A percentile compares a stretch with the other conserved stretches of the same genome.
Conservation (phyloP, 2,888 invertebrate genomes). For the Chelonus formosanus region DNA sequence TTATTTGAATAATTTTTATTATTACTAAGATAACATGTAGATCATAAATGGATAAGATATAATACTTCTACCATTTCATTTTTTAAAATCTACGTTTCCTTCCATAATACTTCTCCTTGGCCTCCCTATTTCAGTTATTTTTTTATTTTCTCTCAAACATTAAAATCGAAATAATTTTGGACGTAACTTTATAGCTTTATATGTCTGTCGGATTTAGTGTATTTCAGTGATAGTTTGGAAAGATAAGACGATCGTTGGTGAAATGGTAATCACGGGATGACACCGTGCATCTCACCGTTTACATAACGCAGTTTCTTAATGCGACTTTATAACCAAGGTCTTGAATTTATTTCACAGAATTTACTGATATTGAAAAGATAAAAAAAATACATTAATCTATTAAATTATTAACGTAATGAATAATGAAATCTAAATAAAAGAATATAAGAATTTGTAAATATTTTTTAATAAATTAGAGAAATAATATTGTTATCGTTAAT, state of each 20-base stretch:
- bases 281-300: constrained; percentile 13
- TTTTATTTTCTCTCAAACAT: background rate
- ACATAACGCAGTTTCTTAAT: constrained; percentile 15
- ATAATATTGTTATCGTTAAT: background rate
- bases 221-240: constrained; percentile 7
- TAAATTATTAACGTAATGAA: constrained; percentile 6
- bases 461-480: too few relatives aligned
- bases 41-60: constrained; percentile 7
- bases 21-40: constrained; percentile 3
- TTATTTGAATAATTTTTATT: constrained; percentile 7
- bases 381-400: constrained; percentile 17
- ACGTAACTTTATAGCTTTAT: background rate
- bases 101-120: background rate
- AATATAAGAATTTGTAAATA: background rate
- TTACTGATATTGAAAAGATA: constrained; percentile 7
- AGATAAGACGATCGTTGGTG: constrained; percentile 8
- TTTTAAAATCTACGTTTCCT: background rate
- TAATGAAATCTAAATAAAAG: too few relatives aligned
- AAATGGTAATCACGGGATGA: constrained; percentile 15
- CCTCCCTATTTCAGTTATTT: background rate
- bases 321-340: constrained; percentile 8
- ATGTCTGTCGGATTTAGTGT: background rate
- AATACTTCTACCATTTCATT: background rate
- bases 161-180: background rate
- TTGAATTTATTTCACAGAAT: background rate